These are phyloP conservation scores for Herpailurus yagouaroundi DNA, from an alignment of 2,113 vertebrate genomes.

Conservation along the genomic window DNA sequence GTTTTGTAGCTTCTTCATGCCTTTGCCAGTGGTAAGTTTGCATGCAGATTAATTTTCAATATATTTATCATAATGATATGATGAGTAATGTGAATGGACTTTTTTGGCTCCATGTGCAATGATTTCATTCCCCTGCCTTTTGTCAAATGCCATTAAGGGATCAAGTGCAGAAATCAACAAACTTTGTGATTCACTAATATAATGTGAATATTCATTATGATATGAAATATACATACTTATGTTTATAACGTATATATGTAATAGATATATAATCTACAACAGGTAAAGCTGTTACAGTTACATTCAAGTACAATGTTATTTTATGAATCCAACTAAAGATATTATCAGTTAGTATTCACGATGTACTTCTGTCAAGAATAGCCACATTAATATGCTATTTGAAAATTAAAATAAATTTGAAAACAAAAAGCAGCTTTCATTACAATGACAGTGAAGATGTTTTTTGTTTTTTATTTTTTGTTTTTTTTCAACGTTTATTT, in stretches of 20 bases:
- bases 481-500: no score
- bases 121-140: not conserved
- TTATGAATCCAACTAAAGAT: not conserved
- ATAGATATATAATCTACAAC: not conserved
- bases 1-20: not conserved
- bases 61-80: not conserved
- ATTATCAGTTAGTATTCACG: not conserved
- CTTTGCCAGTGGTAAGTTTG: not conserved
- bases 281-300: not conserved
- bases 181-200: not conserved
- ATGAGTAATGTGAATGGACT: not conserved
- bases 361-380: not conserved
- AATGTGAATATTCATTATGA: not conserved
- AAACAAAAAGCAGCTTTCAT: not conserved
- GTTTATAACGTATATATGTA: not conserved
- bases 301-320: not conserved
- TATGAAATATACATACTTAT: not conserved
- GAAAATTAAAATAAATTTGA: slow-evolving; percentile 3
- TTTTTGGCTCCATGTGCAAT: not conserved
- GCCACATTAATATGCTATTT: not conserved
- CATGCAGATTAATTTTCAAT: not conserved
- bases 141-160: not conserved
- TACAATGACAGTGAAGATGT: not conserved
- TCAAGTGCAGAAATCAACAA: not conserved
- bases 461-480: not conserved